phyloP scores from a whole-genome alignment of 2,888 invertebrate genomes.

The Phania funesta region DNA sequence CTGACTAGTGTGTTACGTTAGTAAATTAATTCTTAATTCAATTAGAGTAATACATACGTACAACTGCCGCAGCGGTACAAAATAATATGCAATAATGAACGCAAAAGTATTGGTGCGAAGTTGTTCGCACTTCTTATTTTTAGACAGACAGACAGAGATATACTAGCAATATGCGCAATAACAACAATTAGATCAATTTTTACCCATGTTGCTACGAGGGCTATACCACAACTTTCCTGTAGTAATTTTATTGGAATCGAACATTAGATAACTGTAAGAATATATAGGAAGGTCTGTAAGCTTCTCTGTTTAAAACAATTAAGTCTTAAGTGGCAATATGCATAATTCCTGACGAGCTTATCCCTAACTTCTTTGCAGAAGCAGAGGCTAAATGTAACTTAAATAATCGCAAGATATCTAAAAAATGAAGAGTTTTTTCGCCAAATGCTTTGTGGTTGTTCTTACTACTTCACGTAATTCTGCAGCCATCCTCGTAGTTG shows the following conservation, averaged over 20 bases:
- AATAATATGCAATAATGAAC: slow-evolving; percentile 34
- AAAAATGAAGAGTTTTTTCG: not conserved
- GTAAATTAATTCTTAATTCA: slow-evolving; percentile 59
- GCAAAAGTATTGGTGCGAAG: slow-evolving; percentile 55
- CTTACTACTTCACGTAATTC: not conserved
- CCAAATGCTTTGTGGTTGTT: not conserved
- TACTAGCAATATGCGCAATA: slow-evolving; percentile 23
- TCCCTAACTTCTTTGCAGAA: too few species aligned
- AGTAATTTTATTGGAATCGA: too few species aligned
- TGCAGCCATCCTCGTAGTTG: slow-evolving; percentile 2
- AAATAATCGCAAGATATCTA: too few species aligned
- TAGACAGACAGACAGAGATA: not conserved
- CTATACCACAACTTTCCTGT: too few species aligned
- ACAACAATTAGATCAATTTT: slow-evolving; percentile 1
- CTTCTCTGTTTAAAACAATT: too few species aligned
- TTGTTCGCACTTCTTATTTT: slow-evolving; percentile 55
- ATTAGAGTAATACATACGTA: slow-evolving; percentile 39
- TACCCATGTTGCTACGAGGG: slow-evolving; percentile 1
- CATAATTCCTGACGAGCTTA: too few species aligned
- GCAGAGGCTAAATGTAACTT: too few species aligned
- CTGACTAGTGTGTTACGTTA: slow-evolving; percentile 50
- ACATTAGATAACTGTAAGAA: too few species aligned
- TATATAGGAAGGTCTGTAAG: too few species aligned
- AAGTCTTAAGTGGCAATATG: too few species aligned
- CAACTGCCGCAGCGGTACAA: not conserved